Evolutionary conservation across 2,797 vertebrate species (phyloP).

Genomic region (Gadopsis bispinosus): DNA sequence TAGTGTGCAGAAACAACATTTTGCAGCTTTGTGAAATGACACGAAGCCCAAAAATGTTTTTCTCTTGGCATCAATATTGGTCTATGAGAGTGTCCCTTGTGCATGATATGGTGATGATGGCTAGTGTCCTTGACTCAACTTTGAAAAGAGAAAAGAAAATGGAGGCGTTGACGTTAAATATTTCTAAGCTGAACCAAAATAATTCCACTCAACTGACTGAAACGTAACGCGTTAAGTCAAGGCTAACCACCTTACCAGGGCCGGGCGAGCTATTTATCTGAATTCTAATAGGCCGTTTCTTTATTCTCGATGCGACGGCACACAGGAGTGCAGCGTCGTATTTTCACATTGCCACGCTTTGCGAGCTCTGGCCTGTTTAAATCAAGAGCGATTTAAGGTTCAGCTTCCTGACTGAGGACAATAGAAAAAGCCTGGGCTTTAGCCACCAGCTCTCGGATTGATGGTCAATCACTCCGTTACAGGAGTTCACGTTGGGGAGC

Average conservation of each 20-base stretch:
- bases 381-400: background rate
- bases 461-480: constrained; percentile 11
- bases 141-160: background rate
- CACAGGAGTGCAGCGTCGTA: no score
- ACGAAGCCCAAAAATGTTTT: background rate
- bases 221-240: no score
- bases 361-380: no score
- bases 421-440: background rate
- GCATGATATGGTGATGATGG: background rate
- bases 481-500: background rate
- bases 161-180: no score
- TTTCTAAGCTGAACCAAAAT: no score
- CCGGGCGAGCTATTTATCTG: no score
- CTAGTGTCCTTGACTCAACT: background rate
- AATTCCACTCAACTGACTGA: no score
- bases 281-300: no score
- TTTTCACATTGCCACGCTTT: no score
- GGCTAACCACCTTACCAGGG: no score
- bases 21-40: background rate
- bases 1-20: background rate
- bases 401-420: background rate
- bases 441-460: background rate
- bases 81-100: background rate
- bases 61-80: background rate
- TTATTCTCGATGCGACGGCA: no score